Conservation (phyloP, 2,797 vertebrate species). For the Orestias chungarensis region DNA sequence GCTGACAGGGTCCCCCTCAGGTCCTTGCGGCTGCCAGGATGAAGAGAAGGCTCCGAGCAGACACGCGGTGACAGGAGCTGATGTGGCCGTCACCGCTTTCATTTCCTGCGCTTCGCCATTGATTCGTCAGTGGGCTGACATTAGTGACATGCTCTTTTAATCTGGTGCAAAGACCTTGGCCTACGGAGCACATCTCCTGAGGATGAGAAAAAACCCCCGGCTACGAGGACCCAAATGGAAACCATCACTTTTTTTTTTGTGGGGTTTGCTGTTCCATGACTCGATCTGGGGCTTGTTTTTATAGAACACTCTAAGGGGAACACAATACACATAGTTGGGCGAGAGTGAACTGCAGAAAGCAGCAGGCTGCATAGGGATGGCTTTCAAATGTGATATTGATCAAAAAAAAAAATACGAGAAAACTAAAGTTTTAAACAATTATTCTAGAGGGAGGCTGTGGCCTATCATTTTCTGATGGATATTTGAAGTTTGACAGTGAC, state of each 20-base stretch:
- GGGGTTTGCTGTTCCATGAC: constrained; percentile 39
- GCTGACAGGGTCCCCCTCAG: constrained; percentile 58
- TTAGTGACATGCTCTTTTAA: constrained; percentile 73
- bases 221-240: constrained; percentile 54
- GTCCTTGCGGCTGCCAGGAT: constrained; percentile 62
- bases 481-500: constrained; percentile 38
- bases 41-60: constrained; percentile 52
- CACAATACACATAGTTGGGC: constrained; percentile 5
- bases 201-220: constrained; percentile 60
- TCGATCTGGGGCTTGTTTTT: constrained; percentile 48
- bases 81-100: constrained; percentile 75
- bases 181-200: constrained; percentile 52
- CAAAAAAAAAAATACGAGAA: constrained; percentile 5
- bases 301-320: constrained; percentile 30
- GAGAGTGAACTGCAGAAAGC: constrained; percentile 38
- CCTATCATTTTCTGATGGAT: constrained; percentile 41
- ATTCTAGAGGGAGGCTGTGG: constrained; percentile 12
- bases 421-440: constrained; percentile 4
- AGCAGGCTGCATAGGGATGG: constrained; percentile 1
- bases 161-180: constrained; percentile 72
- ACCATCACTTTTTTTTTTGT: constrained; percentile 46
- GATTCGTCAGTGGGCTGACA: constrained; percentile 69
- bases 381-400: constrained; percentile 37
- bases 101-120: constrained; percentile 67
- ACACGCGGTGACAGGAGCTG: constrained; percentile 68